Percentiles rank a stretch among this genome's conserved stretches.
Conservation (phyloP, 2,888 invertebrate genomes). For the Trissolcus japonicus region DNA sequence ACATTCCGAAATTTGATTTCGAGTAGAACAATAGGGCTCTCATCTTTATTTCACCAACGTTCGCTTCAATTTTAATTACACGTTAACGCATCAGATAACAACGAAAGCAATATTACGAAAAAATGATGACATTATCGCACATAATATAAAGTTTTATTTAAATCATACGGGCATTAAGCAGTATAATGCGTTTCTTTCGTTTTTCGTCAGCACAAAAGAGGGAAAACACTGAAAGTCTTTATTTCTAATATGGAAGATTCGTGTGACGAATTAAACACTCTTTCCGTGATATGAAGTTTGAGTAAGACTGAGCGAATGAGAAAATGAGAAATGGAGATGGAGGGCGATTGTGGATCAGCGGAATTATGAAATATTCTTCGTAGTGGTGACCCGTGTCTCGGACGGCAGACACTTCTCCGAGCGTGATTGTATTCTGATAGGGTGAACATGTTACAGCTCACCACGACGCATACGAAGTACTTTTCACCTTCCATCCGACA, state of each 20-base stretch:
- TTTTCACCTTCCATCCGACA: slow-evolving; percentile 45
- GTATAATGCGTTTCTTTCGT: slow-evolving; percentile 6
- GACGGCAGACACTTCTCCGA: slow-evolving; percentile 40
- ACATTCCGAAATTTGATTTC: slow-evolving; percentile 5
- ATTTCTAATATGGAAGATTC: slow-evolving; percentile 21
- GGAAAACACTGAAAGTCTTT: slow-evolving; percentile 14
- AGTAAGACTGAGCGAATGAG: slow-evolving; percentile 21
- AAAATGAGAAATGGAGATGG: slow-evolving; percentile 44
- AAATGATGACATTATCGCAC: neutral
- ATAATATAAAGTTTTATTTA: slow-evolving; percentile 14
- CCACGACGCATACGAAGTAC: slow-evolving; percentile 65
- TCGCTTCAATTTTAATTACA: slow-evolving; percentile 4
- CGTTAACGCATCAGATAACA: neutral
- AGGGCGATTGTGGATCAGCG: slow-evolving; percentile 44
- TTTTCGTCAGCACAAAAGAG: neutral
- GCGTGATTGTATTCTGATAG: slow-evolving; percentile 66
- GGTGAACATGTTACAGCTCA: slow-evolving; percentile 66
- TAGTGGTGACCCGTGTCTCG: slow-evolving; percentile 47
- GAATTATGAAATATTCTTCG: slow-evolving; percentile 57
- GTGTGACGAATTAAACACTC: slow-evolving; percentile 39
- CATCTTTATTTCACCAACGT: neutral
- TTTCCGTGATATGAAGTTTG: slow-evolving; percentile 19
- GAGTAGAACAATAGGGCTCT: neutral
- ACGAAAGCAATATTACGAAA: slow-evolving; percentile 1
- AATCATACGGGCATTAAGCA: slow-evolving; percentile 10